Evolutionary conservation across 2,797 vertebrate genomes (phyloP).

Genomic region (Pygocentrus nattereri): DNA sequence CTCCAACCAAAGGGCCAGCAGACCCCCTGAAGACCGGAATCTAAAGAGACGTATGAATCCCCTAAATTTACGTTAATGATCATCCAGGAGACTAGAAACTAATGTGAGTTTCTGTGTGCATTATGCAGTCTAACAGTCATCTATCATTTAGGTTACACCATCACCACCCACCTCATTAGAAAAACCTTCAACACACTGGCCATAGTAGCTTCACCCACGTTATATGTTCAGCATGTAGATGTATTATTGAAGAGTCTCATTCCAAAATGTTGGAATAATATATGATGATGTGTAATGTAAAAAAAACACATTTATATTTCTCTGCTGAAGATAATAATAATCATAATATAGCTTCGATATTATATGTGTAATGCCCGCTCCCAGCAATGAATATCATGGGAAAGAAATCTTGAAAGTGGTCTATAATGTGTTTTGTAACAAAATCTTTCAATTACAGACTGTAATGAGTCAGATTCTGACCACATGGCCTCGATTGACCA

Average conservation of each 20-base stretch:
- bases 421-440: too few species aligned
- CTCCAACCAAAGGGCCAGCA: slow-evolving; percentile 68
- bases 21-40: slow-evolving; percentile 81
- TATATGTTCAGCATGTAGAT: background rate
- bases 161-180: background rate
- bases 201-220: background rate
- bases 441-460: background rate
- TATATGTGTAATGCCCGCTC: too few species aligned
- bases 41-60: slow-evolving; percentile 55
- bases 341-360: too few species aligned
- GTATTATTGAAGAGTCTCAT: too few species aligned
- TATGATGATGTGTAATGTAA: too few species aligned
- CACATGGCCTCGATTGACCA: too few species aligned
- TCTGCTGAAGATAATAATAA: too few species aligned
- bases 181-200: background rate
- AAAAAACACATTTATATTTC: too few species aligned
- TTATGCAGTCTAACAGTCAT: background rate
- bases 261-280: too few species aligned
- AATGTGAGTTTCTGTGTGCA: background rate
- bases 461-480: too few species aligned
- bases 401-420: too few species aligned
- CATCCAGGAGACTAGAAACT: background rate
- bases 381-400: too few species aligned
- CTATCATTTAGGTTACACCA: background rate
- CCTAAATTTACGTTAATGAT: background rate